Base-by-base conservation (phyloP, 2,113 vertebrate species). In the Stercorarius parasiticus region DNA sequence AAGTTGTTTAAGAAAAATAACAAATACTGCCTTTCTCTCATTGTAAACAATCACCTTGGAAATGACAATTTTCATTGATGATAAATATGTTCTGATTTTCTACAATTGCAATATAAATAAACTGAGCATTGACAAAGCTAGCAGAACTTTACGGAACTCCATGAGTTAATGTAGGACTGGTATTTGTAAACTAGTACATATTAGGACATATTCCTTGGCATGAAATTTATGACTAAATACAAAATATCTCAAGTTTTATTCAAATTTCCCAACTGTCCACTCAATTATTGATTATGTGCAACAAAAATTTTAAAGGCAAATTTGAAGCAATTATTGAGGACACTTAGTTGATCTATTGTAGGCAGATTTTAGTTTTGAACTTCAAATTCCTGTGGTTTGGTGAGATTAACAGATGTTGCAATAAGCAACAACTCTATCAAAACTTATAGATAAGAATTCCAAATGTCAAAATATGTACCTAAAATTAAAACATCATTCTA, bases 241-340 rank as follows among this genome's bases (percentile, higher is more conserved):
- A 88, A 83, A 88, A 20, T 55, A 74, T 34, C 47, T 64, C 61
- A 55, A 70, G 8, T 34, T 55, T 78, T n/a, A 49, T 38, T 53
- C 17, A 42, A 50, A 42, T 50, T 90, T 86, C 26, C 11, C 42
- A 65, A n/a, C 3, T 61, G 23, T 34, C 13, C 10, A 42, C 14
- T 59, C 0, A 0, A 26, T 13, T 36, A 26, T 3, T 53, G 13
- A 27, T 55, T 27, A 62, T 0, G 0, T 20, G 26, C 11, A 64
- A 52, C 10, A 47, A 65, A 84, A 76, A 40, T 9, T n/a, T 36
- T 80, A 10, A 58, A 50, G 15, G 2, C 3, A 76, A 65, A 72
- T 36, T 53, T 82, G 42, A 86, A 40, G 26, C 8, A 86, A 58
- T 4, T 30, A 26, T 30, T 72, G 34, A 74, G 52, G 21, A 74